phyloP scores from a whole-genome alignment of 2,113 vertebrate genomes.

The Psammodynastes pulverulentus region DNA sequence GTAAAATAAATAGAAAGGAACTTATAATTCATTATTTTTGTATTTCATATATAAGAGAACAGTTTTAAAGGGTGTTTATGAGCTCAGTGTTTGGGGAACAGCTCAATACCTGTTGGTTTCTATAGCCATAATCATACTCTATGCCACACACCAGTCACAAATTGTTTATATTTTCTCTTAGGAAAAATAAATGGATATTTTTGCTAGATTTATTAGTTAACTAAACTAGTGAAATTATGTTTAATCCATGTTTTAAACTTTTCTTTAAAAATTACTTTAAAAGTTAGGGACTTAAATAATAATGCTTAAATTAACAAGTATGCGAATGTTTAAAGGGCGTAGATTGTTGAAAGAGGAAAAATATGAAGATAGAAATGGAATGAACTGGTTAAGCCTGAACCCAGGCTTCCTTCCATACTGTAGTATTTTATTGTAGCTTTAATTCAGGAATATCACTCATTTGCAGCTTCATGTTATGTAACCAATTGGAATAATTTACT shows the following conservation, averaged over 20 bases:
- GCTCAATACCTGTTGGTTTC: background rate
- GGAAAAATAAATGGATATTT: background rate
- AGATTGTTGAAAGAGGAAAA: background rate
- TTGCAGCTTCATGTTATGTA: background rate
- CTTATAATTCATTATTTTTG: background rate
- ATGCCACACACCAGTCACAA: background rate
- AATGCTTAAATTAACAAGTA: background rate
- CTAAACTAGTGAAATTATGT: background rate
- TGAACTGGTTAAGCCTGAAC: background rate
- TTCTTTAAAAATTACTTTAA: background rate
- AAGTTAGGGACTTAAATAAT: background rate
- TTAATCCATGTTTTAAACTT: background rate
- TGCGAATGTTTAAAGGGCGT: background rate
- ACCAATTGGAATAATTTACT: background rate
- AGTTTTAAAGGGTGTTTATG: background rate
- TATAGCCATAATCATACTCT: background rate
- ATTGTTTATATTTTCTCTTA: background rate
- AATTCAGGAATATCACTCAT: background rate
- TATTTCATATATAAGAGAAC: background rate
- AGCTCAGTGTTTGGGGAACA: background rate
- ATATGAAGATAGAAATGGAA: background rate
- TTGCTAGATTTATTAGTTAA: background rate
- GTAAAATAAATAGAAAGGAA: background rate
- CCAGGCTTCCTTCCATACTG: background rate
- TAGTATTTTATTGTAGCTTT: background rate